Evolutionary conservation across 2,888 invertebrate species (phyloP).

Genomic region (Campoplex nolae): DNA sequence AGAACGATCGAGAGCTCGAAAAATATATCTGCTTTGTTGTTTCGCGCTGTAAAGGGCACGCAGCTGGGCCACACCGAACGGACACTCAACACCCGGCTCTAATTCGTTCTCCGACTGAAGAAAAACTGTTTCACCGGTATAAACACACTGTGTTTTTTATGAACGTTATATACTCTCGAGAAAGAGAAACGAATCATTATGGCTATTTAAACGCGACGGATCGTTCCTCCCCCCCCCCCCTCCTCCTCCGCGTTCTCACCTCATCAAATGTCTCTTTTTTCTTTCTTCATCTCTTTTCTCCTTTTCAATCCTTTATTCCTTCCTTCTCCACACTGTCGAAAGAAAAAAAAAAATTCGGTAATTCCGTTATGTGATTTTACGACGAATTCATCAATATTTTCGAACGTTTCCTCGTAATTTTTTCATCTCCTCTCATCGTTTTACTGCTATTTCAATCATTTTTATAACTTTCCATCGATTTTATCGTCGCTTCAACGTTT

Average conservation of each 20-base stretch:
- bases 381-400: background rate
- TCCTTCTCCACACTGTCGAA: background rate
- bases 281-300: background rate
- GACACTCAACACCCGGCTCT: background rate
- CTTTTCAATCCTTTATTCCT: background rate
- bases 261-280: background rate
- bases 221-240: background rate
- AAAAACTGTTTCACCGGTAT: conserved; percentile 22
- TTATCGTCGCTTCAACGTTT: background rate
- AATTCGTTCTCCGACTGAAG: conserved; percentile 10
- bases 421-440: background rate
- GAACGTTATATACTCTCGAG: background rate
- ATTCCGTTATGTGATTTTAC: too few species aligned
- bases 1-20: background rate
- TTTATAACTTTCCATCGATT: background rate
- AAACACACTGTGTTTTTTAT: conserved; percentile 13
- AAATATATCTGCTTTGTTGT: conserved; percentile 24
- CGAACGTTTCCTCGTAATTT: background rate
- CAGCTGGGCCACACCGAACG: background rate
- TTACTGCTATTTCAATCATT: background rate
- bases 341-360: background rate
- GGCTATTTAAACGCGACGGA: conserved; percentile 9
- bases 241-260: background rate
- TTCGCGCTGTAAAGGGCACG: conserved; percentile 7
- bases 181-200: conserved; percentile 28